These are phyloP conservation scores for Lucilia sericata DNA, from an alignment of 1,140 invertebrate genomes.

Conservation along the genomic window DNA sequence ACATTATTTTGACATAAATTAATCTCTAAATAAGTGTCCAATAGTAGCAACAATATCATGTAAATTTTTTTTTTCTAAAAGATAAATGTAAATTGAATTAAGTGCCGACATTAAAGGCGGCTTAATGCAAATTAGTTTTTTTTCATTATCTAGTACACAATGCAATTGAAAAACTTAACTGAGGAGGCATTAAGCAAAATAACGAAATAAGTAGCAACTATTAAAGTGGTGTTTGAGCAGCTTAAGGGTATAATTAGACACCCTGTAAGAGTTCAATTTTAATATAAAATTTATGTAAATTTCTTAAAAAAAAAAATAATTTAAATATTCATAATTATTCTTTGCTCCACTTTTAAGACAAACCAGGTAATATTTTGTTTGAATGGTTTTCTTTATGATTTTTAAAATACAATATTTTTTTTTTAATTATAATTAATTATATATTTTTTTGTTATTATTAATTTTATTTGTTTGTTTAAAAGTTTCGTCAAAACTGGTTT, in stretches of 20 bases:
- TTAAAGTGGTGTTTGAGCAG: neutral
- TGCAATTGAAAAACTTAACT: neutral
- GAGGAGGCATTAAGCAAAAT: neutral
- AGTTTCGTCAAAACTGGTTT: constrained; percentile 2
- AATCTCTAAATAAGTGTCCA: no score
- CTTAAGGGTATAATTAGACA: neutral
- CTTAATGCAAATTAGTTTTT: neutral
- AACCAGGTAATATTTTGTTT: neutral
- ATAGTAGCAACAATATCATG: no score
- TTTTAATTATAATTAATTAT: neutral
- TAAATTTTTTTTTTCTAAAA: no score
- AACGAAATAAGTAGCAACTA: neutral
- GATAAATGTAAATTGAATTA: neutral
- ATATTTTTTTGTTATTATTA: neutral
- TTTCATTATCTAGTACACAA: no score
- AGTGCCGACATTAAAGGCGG: neutral
- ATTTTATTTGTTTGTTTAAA: no score
- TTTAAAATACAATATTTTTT: neutral
- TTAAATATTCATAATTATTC: neutral
- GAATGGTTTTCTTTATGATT: neutral
- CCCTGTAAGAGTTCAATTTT: neutral
- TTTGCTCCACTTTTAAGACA: neutral
- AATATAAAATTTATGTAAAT: neutral
- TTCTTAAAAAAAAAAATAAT: neutral
- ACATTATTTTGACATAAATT: no score